A percentile compares a stretch with the other conserved stretches of the same genome.
Evolutionary conservation across 1,140 invertebrate genomes (phyloP).

Genomic region (Drosophila miranda): DNA sequence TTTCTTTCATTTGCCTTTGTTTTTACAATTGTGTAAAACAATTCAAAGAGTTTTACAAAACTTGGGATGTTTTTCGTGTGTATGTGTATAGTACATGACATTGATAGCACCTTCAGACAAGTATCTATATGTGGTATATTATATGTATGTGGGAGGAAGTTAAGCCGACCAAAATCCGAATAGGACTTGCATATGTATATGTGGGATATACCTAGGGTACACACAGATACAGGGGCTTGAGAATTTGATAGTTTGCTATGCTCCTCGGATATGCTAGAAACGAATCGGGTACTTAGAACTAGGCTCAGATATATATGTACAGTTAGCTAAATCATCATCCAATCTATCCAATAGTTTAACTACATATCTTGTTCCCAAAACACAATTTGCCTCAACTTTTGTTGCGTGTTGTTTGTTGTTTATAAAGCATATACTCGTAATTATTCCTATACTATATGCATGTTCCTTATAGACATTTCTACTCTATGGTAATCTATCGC

Average conservation of each 20-base stretch:
- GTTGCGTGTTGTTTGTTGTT: not conserved
- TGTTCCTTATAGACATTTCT: slow-evolving; percentile 11
- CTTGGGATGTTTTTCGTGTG: not conserved
- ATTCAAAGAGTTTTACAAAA: slow-evolving; percentile 36
- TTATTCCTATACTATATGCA: slow-evolving; percentile 2
- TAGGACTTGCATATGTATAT: not conserved
- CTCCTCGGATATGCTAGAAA: slow-evolving; percentile 55
- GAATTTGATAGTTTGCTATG: slow-evolving; percentile 44
- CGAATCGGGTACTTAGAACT: slow-evolving; percentile 37
- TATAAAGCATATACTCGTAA: slow-evolving; percentile 35
- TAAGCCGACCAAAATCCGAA: slow-evolving; percentile 13
- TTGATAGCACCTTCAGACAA: too few species aligned
- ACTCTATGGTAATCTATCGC: slow-evolving; percentile 3
- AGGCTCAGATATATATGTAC: slow-evolving; percentile 57
- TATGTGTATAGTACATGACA: not conserved
- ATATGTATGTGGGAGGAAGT: slow-evolving; percentile 16
- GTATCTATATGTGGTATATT: not conserved
- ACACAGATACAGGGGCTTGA: slow-evolving; percentile 22
- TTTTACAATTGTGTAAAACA: slow-evolving; percentile 16
- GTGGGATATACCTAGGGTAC: slow-evolving; percentile 37
- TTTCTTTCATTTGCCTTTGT: slow-evolving; percentile 2
- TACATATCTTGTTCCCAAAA: slow-evolving; percentile 82
- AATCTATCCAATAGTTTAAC: slow-evolving; percentile 75
- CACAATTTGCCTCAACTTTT: slow-evolving; percentile 63
- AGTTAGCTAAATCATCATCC: slow-evolving; percentile 59